Percentiles rank a stretch among this genome's conserved stretches.
Evolutionary conservation across 2,797 vertebrate genomes (phyloP).

Genomic region (Nyctalus aviator): DNA sequence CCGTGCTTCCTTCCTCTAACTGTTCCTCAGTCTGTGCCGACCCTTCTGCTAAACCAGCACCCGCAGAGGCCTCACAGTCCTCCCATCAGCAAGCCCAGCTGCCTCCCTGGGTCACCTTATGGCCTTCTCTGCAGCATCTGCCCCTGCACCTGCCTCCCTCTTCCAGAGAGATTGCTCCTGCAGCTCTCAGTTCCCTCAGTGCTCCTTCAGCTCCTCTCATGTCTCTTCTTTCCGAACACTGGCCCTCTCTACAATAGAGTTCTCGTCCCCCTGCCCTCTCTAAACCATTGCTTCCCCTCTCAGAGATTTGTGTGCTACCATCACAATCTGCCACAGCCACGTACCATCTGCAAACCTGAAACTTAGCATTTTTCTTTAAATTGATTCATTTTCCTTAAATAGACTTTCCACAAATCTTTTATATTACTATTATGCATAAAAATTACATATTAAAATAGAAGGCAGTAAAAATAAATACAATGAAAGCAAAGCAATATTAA

Average conservation of each 20-base stretch:
- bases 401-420: neutral
- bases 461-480: neutral
- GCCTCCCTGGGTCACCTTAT: neutral
- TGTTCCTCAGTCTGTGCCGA: neutral
- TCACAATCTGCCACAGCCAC: neutral
- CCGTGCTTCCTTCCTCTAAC: neutral
- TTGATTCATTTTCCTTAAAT: slow-evolving; percentile 8
- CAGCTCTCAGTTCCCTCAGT: neutral
- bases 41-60: neutral
- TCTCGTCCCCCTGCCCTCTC: neutral
- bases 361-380: slow-evolving; percentile 27
- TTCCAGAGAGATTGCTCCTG: neutral
- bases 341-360: neutral
- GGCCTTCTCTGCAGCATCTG: neutral
- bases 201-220: neutral
- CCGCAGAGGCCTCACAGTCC: neutral
- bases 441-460: slow-evolving; percentile 9
- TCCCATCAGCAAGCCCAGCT: neutral
- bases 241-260: neutral
- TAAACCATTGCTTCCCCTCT: neutral
- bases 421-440: neutral
- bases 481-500: neutral
- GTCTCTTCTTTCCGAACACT: neutral
- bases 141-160: rapidly evolving
- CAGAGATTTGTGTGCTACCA: neutral